A percentile compares a stretch with the other conserved stretches of the same genome.
Evolutionary conservation across 1,140 invertebrate genomes (phyloP).

Genomic region (Drosophila simulans): DNA sequence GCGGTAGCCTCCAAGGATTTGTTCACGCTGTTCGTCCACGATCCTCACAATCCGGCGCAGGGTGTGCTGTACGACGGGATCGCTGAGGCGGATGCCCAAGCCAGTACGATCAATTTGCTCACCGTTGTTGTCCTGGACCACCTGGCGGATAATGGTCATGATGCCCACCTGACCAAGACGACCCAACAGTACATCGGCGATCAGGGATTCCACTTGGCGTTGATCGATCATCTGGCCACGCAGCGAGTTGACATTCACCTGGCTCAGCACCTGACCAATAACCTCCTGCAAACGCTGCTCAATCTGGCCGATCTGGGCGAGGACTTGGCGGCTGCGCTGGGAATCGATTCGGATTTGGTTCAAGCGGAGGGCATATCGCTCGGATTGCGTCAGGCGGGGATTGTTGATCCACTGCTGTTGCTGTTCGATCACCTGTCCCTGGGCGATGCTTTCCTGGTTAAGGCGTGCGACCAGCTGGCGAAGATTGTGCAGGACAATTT

Average conservation of each 20-base stretch:
- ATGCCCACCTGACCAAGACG: conserved; percentile 55
- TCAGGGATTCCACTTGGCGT: conserved; percentile 37
- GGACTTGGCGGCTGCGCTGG: conserved; percentile 31
- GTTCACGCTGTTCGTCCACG: conserved; percentile 85
- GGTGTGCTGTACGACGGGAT: conserved; percentile 88
- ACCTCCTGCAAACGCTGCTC: conserved; percentile 25
- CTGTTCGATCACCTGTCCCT: conserved; percentile 1
- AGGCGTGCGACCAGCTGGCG: conserved; percentile 69
- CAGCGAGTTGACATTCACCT: not conserved
- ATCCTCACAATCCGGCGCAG: conserved; percentile 87
- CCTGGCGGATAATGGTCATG: conserved; percentile 49
- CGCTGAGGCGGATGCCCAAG: conserved; percentile 84
- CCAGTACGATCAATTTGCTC: conserved; percentile 45
- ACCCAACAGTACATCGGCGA: conserved; percentile 58
- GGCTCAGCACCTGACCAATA: conserved; percentile 23
- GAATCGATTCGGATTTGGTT: conserved; percentile 55
- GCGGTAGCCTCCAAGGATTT: conserved; percentile 74
- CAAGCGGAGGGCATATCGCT: conserved; percentile 48
- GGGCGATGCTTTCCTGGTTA: conserved; percentile 61
- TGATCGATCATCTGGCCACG: conserved; percentile 15
- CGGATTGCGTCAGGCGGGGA: conserved; percentile 29
- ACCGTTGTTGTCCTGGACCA: conserved; percentile 28
- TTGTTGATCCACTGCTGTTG: conserved; percentile 18
- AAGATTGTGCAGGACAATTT: conserved; percentile 58
- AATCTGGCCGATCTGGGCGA: conserved; percentile 47